Evolutionary conservation across 1,140 invertebrate genomes (phyloP).

Genomic region (Leptoteleia sp.): DNA sequence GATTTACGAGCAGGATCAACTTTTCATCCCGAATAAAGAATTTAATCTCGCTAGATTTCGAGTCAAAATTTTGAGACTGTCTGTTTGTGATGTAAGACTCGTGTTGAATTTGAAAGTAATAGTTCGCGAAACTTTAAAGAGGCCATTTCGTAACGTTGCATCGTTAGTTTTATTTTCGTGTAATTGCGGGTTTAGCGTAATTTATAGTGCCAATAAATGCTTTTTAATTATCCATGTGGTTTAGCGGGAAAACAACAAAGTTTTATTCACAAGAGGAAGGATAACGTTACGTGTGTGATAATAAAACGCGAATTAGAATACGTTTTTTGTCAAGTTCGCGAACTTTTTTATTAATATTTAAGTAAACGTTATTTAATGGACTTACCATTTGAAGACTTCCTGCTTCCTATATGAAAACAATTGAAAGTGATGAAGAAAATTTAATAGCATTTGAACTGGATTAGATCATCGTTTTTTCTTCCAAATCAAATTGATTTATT

Average conservation of each 20-base stretch:
- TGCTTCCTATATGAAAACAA: conserved; percentile 41
- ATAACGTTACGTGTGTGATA: conserved; percentile 4
- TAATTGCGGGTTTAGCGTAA: conserved; percentile 40
- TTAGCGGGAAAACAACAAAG: conserved; percentile 2
- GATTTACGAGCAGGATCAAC: no score
- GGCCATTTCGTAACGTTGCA: conserved; percentile 44
- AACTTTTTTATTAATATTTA: background rate
- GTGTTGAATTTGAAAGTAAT: conserved; percentile 40
- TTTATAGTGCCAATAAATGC: conserved; percentile 40
- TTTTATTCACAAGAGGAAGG: conserved; percentile 16
- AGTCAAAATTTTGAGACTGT: conserved; percentile 3
- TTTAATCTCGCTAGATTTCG: no score
- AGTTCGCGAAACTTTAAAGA: conserved; percentile 34
- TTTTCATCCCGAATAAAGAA: no score
- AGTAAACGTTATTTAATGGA: conserved; percentile 1
- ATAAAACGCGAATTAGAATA: conserved; percentile 27
- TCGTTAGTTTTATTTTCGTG: conserved; percentile 48
- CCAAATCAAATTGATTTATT: conserved; percentile 18
- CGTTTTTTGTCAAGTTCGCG: conserved; percentile 13
- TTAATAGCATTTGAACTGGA: conserved; percentile 20
- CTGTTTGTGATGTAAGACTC: conserved; percentile 7
- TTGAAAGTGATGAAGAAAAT: conserved; percentile 29
- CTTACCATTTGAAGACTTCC: conserved; percentile 19
- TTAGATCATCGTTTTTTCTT: conserved; percentile 27
- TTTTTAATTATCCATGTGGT: conserved; percentile 25